Evolutionary conservation across 2,797 vertebrate genomes (phyloP).

Genomic region (Karalla daura): DNA sequence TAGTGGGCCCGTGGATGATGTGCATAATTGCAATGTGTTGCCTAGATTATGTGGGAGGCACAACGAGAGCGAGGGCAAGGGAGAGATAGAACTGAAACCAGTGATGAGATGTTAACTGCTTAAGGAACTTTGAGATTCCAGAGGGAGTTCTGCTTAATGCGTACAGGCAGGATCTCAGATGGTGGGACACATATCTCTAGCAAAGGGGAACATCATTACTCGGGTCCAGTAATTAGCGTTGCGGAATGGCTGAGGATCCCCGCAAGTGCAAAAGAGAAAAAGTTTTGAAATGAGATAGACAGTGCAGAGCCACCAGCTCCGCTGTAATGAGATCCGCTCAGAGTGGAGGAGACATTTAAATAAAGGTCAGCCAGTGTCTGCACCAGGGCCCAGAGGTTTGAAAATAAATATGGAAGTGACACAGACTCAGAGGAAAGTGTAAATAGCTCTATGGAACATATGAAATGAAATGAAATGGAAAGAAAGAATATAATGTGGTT

Average conservation of each 20-base stretch:
- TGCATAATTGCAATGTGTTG: conserved; percentile 44
- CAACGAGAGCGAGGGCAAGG: conserved; percentile 22
- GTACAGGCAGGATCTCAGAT: conserved; percentile 55
- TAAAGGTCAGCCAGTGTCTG: conserved; percentile 86
- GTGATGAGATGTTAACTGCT: conserved; percentile 62
- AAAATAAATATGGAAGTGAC: conserved; percentile 85
- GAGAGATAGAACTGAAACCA: conserved; percentile 49
- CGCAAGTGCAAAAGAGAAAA: conserved; percentile 70
- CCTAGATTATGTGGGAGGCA: conserved; percentile 52
- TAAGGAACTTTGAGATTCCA: conserved; percentile 59
- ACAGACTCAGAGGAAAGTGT: conserved; percentile 79
- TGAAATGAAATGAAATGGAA: conserved; percentile 82
- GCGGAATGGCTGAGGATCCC: conserved; percentile 68
- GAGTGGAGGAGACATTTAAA: conserved; percentile 87
- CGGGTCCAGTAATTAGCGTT: conserved; percentile 75
- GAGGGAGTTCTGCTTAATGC: conserved; percentile 62
- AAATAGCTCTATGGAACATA: conserved; percentile 81
- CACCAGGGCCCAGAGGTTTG: conserved; percentile 81
- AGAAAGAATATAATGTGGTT: conserved; percentile 76
- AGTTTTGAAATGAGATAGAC: conserved; percentile 77
- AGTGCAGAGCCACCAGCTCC: conserved; percentile 77
- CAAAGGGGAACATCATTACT: conserved; percentile 78
- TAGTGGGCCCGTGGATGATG: conserved; percentile 42
- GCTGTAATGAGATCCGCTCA: conserved; percentile 85
- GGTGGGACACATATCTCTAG: conserved; percentile 61